phyloP scores from a whole-genome alignment of 92 coral and sea anemone species.

The Plumapathes pennacea region DNA sequence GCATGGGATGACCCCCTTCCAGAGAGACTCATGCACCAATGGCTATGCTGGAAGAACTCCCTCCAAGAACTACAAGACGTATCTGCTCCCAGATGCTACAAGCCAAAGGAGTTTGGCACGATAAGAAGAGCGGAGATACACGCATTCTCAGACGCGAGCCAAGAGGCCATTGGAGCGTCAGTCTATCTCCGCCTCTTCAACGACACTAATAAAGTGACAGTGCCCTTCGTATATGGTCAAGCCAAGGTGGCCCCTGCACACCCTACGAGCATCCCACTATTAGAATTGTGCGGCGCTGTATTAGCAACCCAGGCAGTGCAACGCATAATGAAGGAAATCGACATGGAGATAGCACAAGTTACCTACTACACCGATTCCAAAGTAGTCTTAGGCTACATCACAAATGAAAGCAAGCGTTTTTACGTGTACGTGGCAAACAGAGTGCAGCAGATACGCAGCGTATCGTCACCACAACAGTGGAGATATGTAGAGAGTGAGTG shows the following conservation, averaged over 20 bases:
- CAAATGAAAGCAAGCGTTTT: slow-evolving; percentile 22
- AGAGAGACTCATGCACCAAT: too few relatives aligned
- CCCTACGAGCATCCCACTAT: slow-evolving; percentile 23
- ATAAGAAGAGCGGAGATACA: too few relatives aligned
- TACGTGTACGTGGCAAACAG: slow-evolving; percentile 47
- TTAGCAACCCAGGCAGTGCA: slow-evolving; percentile 18
- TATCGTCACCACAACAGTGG: slow-evolving; percentile 26
- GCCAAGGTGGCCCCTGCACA: slow-evolving; percentile 11
- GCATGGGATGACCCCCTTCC: too few relatives aligned
- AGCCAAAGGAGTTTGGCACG: too few relatives aligned
- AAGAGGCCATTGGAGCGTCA: too few relatives aligned
- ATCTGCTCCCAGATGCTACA: too few relatives aligned
- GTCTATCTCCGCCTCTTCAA: too few relatives aligned
- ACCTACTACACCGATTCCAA: slow-evolving; percentile 42
- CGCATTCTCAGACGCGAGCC: too few relatives aligned
- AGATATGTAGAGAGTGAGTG: slow-evolving; percentile 4
- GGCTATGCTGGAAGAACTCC: too few relatives aligned
- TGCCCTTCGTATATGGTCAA: too few relatives aligned
- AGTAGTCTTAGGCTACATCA: slow-evolving; percentile 29
- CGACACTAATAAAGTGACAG: too few relatives aligned
- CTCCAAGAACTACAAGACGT: too few relatives aligned
- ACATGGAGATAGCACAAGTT: slow-evolving; percentile 21
- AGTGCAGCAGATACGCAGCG: slow-evolving; percentile 32
- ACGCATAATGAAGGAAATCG: slow-evolving; percentile 30
- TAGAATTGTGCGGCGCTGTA: slow-evolving; percentile 27